A percentile compares a stretch with the other conserved stretches of the same genome.
Conservation (phyloP, 2,113 vertebrate genomes). For the Dendropsophus ebraccatus region DNA sequence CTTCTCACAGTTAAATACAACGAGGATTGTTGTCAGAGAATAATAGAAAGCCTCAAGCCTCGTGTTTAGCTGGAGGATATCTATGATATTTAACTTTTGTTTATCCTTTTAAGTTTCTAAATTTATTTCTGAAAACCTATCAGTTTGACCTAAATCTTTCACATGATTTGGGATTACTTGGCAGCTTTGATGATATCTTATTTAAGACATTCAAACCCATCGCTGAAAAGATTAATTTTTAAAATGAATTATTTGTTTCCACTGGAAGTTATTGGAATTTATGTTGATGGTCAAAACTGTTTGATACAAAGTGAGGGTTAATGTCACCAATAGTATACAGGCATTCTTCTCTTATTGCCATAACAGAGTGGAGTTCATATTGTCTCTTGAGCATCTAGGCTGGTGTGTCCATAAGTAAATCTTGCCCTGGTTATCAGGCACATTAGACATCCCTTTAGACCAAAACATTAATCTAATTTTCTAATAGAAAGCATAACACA, state of each 20-base stretch:
- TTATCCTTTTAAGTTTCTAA: slow-evolving; percentile 35
- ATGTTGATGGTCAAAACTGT: background rate
- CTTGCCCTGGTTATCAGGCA: too few species aligned
- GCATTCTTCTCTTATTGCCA: too few species aligned
- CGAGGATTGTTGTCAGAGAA: background rate
- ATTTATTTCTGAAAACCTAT: slow-evolving; percentile 36
- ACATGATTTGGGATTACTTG: slow-evolving; percentile 44
- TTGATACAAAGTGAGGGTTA: background rate
- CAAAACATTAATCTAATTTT: too few species aligned
- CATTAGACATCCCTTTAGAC: too few species aligned
- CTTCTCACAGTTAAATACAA: slow-evolving; percentile 5
- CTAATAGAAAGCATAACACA: too few species aligned
- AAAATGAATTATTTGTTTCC: background rate
- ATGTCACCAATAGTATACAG: background rate
- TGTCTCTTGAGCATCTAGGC: too few species aligned
- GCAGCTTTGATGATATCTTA: slow-evolving; percentile 46
- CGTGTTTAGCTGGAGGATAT: background rate
- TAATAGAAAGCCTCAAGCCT: slow-evolving; percentile 7
- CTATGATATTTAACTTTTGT: slow-evolving; percentile 18
- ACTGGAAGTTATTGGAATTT: background rate
- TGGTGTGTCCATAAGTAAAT: too few species aligned
- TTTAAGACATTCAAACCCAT: slow-evolving; percentile 20
- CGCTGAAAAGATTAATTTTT: background rate
- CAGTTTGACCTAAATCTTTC: slow-evolving; percentile 42
- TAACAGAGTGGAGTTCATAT: too few species aligned